Conservation (phyloP, 1,140 invertebrate genomes). For the Leguminivora glycinivorella region DNA sequence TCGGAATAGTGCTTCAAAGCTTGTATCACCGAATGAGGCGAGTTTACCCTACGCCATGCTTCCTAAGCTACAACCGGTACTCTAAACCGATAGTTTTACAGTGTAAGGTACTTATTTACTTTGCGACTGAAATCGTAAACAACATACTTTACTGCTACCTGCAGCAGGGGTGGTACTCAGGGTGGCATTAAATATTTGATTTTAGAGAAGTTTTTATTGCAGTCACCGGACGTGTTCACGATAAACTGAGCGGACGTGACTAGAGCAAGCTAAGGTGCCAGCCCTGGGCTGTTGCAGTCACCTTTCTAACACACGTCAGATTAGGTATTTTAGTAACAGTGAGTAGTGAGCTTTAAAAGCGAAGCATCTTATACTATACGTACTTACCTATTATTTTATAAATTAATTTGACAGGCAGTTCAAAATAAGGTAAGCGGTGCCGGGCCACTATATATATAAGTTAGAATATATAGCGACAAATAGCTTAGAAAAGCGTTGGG, state of each 20-base stretch:
- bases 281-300: slow-evolving; percentile 30
- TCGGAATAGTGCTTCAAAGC: too few relatives aligned
- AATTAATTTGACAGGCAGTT: too few relatives aligned
- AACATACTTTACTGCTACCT: slow-evolving; percentile 25
- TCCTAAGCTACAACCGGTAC: not conserved
- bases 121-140: slow-evolving; percentile 25
- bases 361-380: too few relatives aligned
- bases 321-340: too few relatives aligned
- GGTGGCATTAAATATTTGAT: slow-evolving; percentile 76
- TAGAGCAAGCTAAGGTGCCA: slow-evolving; percentile 57
- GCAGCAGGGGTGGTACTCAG: slow-evolving; percentile 24
- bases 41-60: not conserved
- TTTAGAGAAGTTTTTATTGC: slow-evolving; percentile 77
- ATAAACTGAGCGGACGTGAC: slow-evolving; percentile 68
- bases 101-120: slow-evolving; percentile 15
- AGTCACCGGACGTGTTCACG: slow-evolving; percentile 66
- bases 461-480: too few relatives aligned
- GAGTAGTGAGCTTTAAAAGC: too few relatives aligned
- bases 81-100: not conserved
- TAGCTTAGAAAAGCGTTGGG: too few relatives aligned
- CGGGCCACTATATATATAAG: too few relatives aligned
- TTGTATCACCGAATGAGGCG: too few relatives aligned
- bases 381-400: too few relatives aligned
- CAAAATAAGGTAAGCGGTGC: too few relatives aligned
- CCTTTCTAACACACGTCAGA: slow-evolving; percentile 26